Conservation (phyloP, 1,140 invertebrate species). For the Matsumurasca onukii region DNA sequence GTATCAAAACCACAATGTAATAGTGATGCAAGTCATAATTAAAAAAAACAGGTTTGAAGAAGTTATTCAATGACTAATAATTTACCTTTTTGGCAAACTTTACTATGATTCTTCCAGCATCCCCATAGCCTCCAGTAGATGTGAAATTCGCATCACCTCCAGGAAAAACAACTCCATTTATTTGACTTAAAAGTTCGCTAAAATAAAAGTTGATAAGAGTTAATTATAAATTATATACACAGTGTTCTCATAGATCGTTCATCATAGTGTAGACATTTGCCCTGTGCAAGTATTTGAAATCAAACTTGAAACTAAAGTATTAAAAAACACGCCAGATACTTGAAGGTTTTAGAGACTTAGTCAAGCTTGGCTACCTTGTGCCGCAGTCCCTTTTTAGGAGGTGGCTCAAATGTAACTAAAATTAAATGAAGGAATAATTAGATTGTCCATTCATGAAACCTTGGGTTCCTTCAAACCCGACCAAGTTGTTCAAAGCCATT, state of each 20-base stretch:
- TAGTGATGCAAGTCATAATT: too few species aligned
- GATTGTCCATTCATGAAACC: too few species aligned
- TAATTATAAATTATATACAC: neutral
- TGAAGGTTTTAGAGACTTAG: neutral
- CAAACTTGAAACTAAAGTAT: neutral
- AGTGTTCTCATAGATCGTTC: neutral
- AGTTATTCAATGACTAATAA: too few species aligned
- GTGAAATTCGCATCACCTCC: neutral
- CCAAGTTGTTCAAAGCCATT: too few species aligned
- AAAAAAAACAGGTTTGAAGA: too few species aligned
- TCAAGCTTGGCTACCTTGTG: neutral
- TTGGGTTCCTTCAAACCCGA: too few species aligned
- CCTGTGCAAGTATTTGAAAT: neutral
- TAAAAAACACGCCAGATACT: neutral
- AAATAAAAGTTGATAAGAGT: neutral
- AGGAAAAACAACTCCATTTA: slow-evolving; percentile 7
- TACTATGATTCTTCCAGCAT: slow-evolving; percentile 28
- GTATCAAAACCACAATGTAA: too few species aligned
- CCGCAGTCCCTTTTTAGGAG: too few species aligned
- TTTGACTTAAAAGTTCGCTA: neutral
- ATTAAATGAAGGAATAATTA: too few species aligned
- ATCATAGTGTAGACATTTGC: neutral
- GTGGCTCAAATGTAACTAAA: too few species aligned
- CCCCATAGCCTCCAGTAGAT: slow-evolving; percentile 23
- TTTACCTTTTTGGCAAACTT: slow-evolving; percentile 2